Evolutionary conservation across 2,113 vertebrate species (phyloP), one percentile per base, ranked within the genome.

Genomic region (Ornithorhynchus anatinus): DNA sequence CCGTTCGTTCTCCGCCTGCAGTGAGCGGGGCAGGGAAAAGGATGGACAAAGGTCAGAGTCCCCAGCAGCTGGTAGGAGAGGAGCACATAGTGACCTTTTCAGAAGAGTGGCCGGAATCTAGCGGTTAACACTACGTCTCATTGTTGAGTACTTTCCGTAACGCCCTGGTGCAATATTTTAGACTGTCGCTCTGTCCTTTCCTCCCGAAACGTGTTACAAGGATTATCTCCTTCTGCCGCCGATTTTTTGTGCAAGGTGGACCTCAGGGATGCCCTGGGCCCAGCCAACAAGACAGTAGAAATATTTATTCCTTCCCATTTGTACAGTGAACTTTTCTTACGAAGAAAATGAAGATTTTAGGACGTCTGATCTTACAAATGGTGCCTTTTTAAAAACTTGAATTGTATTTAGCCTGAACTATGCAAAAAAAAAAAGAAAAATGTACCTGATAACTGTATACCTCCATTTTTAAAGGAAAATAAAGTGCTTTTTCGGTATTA

Each of bases 251-350:
- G 7, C 7, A 8, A 47, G 23, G 10, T 27, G 23, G 45, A 25
- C 22, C 45, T 25, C 6, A 6, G 11, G n/a, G 22, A 6, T 14
- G 10, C 22, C 22, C 43, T 14, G 2, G 44, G 44, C 22, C 22
- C 17, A 16, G 7, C 10, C 19, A 27, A 27, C n/a, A n/a, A n/a
- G 10, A 14, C 15, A 2, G 23, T 16, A 48, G n/a, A 47, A 36
- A 13, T 39, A 72, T 81, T 85, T 65, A 52, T 77, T 84, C 29
- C 48, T 42, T 50, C 15, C 35, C 31, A 3, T 12, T 65, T 66
- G 51, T 63, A 72, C 38, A 7, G 29, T 8, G 14, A 31, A 22
- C 35, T 42, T 14, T 63, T n/a, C 47, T n/a, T 39, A 31, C 11
- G 13, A 15, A 48, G 52, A 63, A 69, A 80, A 19, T 6, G 12